Conservation (phyloP, 2,113 vertebrate genomes). For the Herpailurus yagouaroundi region DNA sequence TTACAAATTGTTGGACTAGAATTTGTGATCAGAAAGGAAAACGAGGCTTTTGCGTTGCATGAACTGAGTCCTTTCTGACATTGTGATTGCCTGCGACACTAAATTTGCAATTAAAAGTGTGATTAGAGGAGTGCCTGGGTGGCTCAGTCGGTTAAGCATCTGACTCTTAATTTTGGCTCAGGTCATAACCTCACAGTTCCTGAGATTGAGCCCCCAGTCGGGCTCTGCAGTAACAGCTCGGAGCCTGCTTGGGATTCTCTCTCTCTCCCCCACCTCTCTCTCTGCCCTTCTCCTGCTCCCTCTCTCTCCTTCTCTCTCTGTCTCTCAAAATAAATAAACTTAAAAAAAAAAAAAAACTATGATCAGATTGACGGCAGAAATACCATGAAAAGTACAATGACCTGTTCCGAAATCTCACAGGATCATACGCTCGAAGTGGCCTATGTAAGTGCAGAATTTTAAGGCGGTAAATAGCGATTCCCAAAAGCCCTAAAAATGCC, state of each 20-base stretch:
- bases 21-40: background rate
- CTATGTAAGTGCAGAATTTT: background rate
- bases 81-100: background rate
- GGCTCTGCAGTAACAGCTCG: too few species aligned
- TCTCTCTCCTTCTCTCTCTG: too few species aligned
- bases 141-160: too few species aligned
- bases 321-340: too few species aligned
- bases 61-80: background rate
- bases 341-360: too few species aligned
- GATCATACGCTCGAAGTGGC: background rate
- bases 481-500: background rate
- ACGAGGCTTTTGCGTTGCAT: background rate
- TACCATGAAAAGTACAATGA: background rate
- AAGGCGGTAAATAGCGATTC: slow-evolving; percentile 26
- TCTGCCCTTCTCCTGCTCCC: too few species aligned
- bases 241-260: too few species aligned
- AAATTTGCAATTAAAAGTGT: background rate
- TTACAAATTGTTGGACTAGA: background rate
- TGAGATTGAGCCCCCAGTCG: too few species aligned
- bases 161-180: too few species aligned
- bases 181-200: too few species aligned
- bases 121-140: background rate
- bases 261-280: too few species aligned
- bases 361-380: background rate
- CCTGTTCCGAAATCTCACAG: background rate